Evolutionary conservation across 2,888 invertebrate genomes (phyloP).

Genomic region (Elegia similella): DNA sequence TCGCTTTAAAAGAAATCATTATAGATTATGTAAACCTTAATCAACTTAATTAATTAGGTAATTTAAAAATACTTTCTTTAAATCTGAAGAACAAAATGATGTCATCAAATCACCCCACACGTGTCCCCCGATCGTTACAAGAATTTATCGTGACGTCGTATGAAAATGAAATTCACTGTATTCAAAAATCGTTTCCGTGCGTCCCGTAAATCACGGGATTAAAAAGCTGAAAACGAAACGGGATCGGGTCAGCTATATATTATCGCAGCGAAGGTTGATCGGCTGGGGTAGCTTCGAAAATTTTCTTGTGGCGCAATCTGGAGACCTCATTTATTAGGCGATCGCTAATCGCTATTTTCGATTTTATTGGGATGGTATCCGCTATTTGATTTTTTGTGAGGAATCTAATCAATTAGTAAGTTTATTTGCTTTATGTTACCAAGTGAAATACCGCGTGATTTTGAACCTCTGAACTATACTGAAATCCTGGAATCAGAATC

Average conservation of each 20-base stretch:
- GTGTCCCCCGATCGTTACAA: constrained; percentile 20
- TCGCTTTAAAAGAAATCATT: no score
- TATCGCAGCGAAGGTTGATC: constrained; percentile 43
- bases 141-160: constrained; percentile 32
- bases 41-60: no score
- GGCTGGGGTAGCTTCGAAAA: constrained; percentile 38
- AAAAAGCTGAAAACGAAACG: constrained; percentile 53
- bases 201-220: constrained; percentile 56
- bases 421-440: no score
- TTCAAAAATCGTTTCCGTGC: constrained; percentile 49
- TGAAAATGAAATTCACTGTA: constrained; percentile 45
- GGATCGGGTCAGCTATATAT: constrained; percentile 53
- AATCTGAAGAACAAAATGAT: no score
- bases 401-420: no score
- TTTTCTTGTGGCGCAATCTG: constrained; percentile 44
- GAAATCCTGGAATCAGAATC: no score
- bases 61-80: no score
- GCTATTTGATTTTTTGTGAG: no score
- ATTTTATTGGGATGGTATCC: background rate
- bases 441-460: no score
- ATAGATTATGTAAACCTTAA: no score
- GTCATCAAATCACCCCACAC: background rate
- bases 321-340: constrained; percentile 24
- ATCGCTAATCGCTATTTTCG: constrained; percentile 27
- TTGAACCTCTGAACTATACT: no score